phyloP scores from a whole-genome alignment of 2,113 vertebrate genomes.

The Platycercus adscitus region DNA sequence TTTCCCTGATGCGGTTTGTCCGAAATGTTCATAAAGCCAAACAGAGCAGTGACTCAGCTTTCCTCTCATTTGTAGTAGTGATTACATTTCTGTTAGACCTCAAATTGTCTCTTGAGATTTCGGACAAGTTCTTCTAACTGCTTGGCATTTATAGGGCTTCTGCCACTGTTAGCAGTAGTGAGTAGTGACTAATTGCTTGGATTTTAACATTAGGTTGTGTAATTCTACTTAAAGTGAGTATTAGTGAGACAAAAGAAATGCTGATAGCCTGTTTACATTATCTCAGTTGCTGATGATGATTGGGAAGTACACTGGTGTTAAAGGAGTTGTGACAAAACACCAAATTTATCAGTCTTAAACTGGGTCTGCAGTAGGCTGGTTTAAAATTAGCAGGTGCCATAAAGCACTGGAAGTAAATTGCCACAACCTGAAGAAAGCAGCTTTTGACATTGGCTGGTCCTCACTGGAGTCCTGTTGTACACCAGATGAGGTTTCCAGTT shows the following conservation, averaged over 20 bases:
- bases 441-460: neutral
- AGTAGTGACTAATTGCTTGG: neutral
- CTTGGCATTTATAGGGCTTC: neutral
- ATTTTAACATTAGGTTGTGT: neutral
- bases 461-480: neutral
- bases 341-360: neutral
- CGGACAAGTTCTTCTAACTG: neutral
- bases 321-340: neutral
- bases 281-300: rapidly evolving
- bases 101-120: neutral
- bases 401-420: neutral
- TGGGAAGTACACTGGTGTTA: neutral
- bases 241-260: neutral
- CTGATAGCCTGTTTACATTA: neutral
- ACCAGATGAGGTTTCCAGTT: neutral
- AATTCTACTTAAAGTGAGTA: neutral
- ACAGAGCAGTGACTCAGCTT: neutral
- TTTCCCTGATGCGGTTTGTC: neutral
- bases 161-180: neutral
- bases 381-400: neutral
- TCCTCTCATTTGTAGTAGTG: neutral
- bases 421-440: neutral
- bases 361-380: neutral
- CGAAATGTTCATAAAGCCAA: neutral
- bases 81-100: neutral